Evolutionary conservation across 2,888 invertebrate genomes (phyloP).

Genomic region (Trichogramma evanescens): DNA sequence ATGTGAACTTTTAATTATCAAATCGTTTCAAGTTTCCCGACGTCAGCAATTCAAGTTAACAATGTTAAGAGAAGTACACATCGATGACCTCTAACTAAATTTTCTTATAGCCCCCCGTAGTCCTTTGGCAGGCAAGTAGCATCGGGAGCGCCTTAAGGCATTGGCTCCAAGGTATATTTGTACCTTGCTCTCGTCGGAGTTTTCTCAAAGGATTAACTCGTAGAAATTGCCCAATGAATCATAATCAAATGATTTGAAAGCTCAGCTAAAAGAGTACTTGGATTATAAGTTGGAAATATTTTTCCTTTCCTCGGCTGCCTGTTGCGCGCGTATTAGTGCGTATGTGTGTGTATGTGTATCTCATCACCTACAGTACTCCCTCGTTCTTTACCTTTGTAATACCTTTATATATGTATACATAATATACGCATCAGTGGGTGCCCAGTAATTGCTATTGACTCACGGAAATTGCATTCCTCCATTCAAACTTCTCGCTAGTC

Average conservation of each 20-base stretch:
- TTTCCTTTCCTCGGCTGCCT: slow-evolving; percentile 3
- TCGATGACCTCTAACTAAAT: too few species aligned
- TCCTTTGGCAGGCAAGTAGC: too few species aligned
- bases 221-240: slow-evolving; percentile 17
- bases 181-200: neutral
- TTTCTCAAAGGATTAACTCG: slow-evolving; percentile 14
- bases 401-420: too few species aligned
- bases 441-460: slow-evolving; percentile 23
- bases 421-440: too few species aligned
- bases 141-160: too few species aligned
- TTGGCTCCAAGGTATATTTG: too few species aligned
- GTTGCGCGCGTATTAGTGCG: neutral
- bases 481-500: slow-evolving; percentile 18
- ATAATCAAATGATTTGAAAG: slow-evolving; percentile 20
- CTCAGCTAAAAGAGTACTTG: neutral
- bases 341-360: too few species aligned
- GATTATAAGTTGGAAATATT: slow-evolving; percentile 18
- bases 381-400: neutral
- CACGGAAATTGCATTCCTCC: slow-evolving; percentile 25
- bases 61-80: too few species aligned
- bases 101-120: too few species aligned
- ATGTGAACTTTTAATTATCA: too few species aligned
- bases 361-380: neutral
- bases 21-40: too few species aligned
- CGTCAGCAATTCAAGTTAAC: too few species aligned